A percentile compares a stretch with the other conserved stretches of the same genome.
Conservation (phyloP, 2,888 invertebrate genomes). For the Drosophila leonis region DNA sequence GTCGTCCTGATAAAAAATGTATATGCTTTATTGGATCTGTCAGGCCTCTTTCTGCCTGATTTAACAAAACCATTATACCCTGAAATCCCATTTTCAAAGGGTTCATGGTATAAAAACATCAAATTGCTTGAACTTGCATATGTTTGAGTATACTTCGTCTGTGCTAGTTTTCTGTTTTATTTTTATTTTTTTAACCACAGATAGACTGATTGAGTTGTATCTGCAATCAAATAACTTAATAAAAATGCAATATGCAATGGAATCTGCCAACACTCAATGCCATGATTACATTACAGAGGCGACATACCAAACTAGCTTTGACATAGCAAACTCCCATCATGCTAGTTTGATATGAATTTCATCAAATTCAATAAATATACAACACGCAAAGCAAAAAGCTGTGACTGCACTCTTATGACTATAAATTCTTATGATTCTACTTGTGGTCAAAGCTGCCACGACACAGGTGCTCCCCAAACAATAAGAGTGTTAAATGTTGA, state of each 20-base stretch:
- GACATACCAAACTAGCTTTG: not conserved
- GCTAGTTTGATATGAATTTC: not conserved
- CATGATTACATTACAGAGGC: not conserved
- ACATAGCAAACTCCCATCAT: constrained; percentile 22
- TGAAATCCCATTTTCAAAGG: too few species aligned
- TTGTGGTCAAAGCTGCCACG: constrained; percentile 23
- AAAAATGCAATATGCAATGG: not conserved
- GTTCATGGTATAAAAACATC: too few species aligned
- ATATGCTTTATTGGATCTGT: too few species aligned
- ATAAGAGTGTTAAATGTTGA: not conserved
- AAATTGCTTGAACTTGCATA: too few species aligned
- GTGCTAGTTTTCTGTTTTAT: too few species aligned
- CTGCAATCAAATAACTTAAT: too few species aligned
- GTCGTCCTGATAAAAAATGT: too few species aligned
- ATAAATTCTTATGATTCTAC: constrained; percentile 48
- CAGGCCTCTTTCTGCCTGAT: too few species aligned
- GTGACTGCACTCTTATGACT: not conserved
- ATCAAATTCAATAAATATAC: not conserved
- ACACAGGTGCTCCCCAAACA: constrained; percentile 7
- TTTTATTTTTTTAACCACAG: too few species aligned
- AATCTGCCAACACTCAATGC: not conserved
- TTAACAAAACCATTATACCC: too few species aligned
- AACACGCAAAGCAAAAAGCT: not conserved
- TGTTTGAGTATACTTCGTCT: too few species aligned
- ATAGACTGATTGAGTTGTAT: too few species aligned